Base-by-base conservation (phyloP, 2,888 invertebrate species). In the Dione vanillae region DNA sequence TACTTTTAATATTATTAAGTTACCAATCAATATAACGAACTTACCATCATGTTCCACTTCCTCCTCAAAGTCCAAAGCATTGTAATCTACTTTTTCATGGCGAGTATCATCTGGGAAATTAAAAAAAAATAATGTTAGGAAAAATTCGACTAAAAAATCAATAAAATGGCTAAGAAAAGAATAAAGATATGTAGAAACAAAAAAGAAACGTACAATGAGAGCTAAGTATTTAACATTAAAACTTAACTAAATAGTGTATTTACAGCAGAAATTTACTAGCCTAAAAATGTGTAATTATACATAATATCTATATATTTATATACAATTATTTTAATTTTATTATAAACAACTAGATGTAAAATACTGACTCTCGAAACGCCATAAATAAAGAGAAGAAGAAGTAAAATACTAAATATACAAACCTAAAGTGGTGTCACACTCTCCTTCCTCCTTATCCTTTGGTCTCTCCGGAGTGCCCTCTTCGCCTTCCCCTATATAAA, bases 21-120 rank as follows among this genome's bases (percentile, higher is more conserved):
- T 5, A 12, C 11, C 11, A 19, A 19, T 10, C 1, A 19, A 11
- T 6, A 19, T 19, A 5, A 49, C 1, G 27, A 49, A 20, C 72
- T 43, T 74, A 92, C 92, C 92, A 27, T 94, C 94, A 52, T 91
- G 88, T 49, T 95, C 95, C 3, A 94, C 89, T 67, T 95, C 95
- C 76, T 94, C 95, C 80, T 96, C 96, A 78, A 96, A 96, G 81
- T 96, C 96, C 73, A 96, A 79, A 0, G 96, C 96, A 80, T 96
- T 96, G 85, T 96, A 95, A 80, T 96, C 96, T 11, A 96, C 93
- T 51, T 81, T 88, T 73, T 90, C 91, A 47, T 87, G 89, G 1
- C 85, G 87, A 1, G 91, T 82, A 11, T 79, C 84, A 5, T 91
- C 92, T 89, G 84, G 14, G 16, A 61, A 45, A 40, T 56, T 27